Base-by-base conservation (phyloP, 2,797 vertebrate genomes). In the Lepilemur ruficaudatus region DNA sequence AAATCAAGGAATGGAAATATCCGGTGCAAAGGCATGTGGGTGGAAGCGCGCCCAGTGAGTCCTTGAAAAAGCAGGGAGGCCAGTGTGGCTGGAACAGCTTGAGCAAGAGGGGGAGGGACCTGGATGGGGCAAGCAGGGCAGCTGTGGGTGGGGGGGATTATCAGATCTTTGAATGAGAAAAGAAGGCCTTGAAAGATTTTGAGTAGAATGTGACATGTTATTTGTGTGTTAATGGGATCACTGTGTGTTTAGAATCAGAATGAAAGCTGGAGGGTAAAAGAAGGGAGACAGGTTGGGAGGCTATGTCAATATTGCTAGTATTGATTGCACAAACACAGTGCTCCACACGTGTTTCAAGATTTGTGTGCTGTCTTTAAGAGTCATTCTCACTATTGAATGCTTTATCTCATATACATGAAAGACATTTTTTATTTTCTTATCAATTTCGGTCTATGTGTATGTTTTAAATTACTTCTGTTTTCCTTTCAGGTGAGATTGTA, bases 381-480 rank as follows among this genome's bases (percentile, higher is more conserved):
- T 35, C 38, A 3, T 70, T 82, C 32, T 84, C 14, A 35, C n/a
- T 50, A 13, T 35, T 67, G 91, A 93, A 72, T 82, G 61, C 52
- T 65, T 59, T 94, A 46, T 69, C 18, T 67, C 8, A 0, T n/a
- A 8, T 35, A 50, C 41, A 25, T 8, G 10, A 23, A 75, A 75
- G 38, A 18, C 41, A 65, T 30, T 84, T 78, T 78, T 91, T 80
- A 63, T 57, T 95, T 94, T 92, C 61, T 92, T 11, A 72, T 15
- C 35, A 15, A 12, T 67, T 59, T 89, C 0, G 0, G 15, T 72
- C 70, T 65, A 18, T 2, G 2, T 76, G 11, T 48, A 12, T 94
- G 32, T 73, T 91, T 91, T 92, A 82, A 73, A 88, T 88, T 63
- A 70, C 35, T 43, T 88, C 61, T 69, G 13, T 61, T 91, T 94